phyloP scores from a whole-genome alignment of 2,797 vertebrate genomes.

The Craterocephalus amniculus region DNA sequence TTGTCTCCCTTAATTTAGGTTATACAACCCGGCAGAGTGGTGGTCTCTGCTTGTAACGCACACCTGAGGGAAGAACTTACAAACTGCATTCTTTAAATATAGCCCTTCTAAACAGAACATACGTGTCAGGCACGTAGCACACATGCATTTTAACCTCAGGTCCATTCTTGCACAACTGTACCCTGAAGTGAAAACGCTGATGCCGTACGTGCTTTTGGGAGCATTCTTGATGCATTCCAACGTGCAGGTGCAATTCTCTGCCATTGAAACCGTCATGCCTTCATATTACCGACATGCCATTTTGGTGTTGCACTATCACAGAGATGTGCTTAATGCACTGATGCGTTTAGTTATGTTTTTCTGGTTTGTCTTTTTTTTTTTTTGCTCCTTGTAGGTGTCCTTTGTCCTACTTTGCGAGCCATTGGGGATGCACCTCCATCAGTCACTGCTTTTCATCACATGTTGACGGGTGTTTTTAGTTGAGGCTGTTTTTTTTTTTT shows the following conservation, averaged over 20 bases:
- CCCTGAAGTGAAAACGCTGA: neutral
- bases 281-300: neutral
- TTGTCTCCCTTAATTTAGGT: neutral
- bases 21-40: neutral
- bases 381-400: neutral
- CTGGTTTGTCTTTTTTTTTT: too few species aligned
- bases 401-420: neutral
- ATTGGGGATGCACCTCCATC: neutral
- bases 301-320: neutral
- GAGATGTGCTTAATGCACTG: slow-evolving; percentile 34
- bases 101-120: neutral
- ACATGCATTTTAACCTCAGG: neutral
- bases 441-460: slow-evolving; percentile 1
- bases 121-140: neutral
- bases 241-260: neutral
- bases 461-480: neutral
- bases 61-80: neutral
- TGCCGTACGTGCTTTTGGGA: neutral
- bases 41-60: neutral
- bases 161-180: slow-evolving; percentile 10
- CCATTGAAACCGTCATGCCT: slow-evolving; percentile 21
- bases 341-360: neutral
- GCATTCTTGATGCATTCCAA: slow-evolving; percentile 12
- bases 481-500: neutral
- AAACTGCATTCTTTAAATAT: slow-evolving; percentile 16